Evolutionary conservation across 2,113 vertebrate genomes (phyloP).

Genomic region (Platysteira castanea): DNA sequence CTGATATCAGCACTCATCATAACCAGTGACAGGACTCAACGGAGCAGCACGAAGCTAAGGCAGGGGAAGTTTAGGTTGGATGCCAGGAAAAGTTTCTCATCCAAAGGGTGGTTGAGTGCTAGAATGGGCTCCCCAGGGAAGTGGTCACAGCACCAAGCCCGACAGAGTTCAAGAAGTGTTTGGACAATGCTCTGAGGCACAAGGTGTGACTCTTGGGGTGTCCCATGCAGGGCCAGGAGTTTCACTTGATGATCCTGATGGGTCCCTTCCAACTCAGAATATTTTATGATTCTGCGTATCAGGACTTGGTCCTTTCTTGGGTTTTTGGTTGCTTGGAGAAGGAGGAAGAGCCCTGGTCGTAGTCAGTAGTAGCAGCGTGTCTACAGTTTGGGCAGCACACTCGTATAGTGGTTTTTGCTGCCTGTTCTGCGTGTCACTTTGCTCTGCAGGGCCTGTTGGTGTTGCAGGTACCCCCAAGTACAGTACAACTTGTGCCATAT

Average conservation of each 20-base stretch:
- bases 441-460: background rate
- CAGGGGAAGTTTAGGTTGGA: background rate
- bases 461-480: background rate
- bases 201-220: background rate
- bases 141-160: background rate
- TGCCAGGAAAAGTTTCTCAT: background rate
- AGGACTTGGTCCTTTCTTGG: background rate
- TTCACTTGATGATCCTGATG: background rate
- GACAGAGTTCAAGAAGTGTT: background rate
- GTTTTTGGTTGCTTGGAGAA: background rate
- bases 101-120: background rate
- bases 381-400: background rate
- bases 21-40: too few species aligned
- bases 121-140: background rate
- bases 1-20: background rate
- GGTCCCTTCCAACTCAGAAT: background rate
- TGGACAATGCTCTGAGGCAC: background rate
- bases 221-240: background rate
- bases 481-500: accelerated
- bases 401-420: background rate
- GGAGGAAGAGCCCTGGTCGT: background rate
- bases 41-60: background rate
- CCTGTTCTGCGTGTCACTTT: background rate
- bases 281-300: background rate
- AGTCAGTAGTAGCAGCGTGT: background rate